Evolutionary conservation across 2,888 invertebrate species (phyloP).

Genomic region (Ophioninae sp.): DNA sequence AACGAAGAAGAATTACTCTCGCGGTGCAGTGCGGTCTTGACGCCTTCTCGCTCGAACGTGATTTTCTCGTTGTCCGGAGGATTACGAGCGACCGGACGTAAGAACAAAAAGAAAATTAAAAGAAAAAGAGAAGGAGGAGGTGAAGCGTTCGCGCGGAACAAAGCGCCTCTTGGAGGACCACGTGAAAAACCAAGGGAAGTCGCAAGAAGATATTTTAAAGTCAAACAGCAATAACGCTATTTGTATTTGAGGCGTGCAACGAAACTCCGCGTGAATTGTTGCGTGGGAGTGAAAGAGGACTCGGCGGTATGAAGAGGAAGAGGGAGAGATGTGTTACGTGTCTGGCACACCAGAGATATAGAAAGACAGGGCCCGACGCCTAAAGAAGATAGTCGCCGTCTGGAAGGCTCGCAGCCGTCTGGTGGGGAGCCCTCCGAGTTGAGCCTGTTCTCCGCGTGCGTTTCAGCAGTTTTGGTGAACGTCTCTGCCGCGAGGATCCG

Average conservation of each 20-base stretch:
- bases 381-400: slow-evolving; percentile 44
- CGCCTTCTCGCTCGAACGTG: neutral
- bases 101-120: neutral
- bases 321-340: slow-evolving; percentile 49
- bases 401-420: slow-evolving; percentile 29
- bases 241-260: slow-evolving; percentile 25
- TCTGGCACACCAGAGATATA: slow-evolving; percentile 21
- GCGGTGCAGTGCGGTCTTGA: neutral
- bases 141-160: neutral
- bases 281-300: slow-evolving; percentile 30
- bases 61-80: neutral
- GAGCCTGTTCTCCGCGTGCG: slow-evolving; percentile 3
- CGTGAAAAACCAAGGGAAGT: neutral
- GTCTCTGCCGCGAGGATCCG: slow-evolving; percentile 39
- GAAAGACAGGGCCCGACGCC: slow-evolving; percentile 40
- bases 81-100: neutral
- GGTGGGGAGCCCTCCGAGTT: slow-evolving; percentile 32
- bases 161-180: neutral
- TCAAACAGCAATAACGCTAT: slow-evolving; percentile 19
- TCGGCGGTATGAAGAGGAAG: slow-evolving; percentile 27
- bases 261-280: slow-evolving; percentile 10
- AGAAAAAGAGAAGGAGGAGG: neutral
- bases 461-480: slow-evolving; percentile 57
- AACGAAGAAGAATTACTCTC: neutral
- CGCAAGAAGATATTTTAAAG: slow-evolving; percentile 17